phyloP scores from a whole-genome alignment of 2,888 invertebrate species.

The Folsomia candida region DNA sequence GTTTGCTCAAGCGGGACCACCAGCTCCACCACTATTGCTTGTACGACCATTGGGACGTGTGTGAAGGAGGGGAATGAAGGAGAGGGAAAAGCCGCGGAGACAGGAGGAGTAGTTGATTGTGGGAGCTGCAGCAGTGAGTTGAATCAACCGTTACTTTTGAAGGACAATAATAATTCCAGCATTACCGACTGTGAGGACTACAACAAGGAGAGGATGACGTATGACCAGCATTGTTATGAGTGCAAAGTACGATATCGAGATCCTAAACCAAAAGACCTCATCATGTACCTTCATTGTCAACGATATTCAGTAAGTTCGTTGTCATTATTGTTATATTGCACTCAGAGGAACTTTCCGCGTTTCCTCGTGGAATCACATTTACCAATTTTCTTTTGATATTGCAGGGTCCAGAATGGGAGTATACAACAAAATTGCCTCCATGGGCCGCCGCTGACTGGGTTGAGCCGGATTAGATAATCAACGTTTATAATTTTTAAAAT shows the following conservation, averaged over 20 bases:
- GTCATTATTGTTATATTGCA: not conserved
- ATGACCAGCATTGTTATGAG: conserved; percentile 86
- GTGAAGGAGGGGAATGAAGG: too few species aligned
- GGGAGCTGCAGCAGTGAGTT: too few species aligned
- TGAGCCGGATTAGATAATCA: conserved; percentile 63
- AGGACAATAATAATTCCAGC: conserved; percentile 4
- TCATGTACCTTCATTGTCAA: conserved; percentile 96
- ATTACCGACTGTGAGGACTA: conserved; percentile 53
- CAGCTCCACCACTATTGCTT: conserved; percentile 4
- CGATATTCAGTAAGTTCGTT: conserved; percentile 76
- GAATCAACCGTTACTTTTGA: not conserved
- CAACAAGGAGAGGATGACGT: conserved; percentile 69
- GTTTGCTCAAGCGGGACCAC: conserved; percentile 18
- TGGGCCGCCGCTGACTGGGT: conserved; percentile 88
- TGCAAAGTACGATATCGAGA: conserved; percentile 89
- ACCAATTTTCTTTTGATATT: conserved; percentile 48
- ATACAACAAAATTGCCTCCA: conserved; percentile 71
- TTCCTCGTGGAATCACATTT: too few species aligned
- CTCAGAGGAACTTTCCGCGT: not conserved
- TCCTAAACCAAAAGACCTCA: conserved; percentile 84
- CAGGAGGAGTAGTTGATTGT: too few species aligned
- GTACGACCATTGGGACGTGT: conserved; percentile 1
- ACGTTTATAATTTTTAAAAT: too few species aligned
- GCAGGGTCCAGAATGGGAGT: conserved; percentile 92
- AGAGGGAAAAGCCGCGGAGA: too few species aligned